Base-by-base conservation (phyloP, 2,888 invertebrate genomes). In the Drosophila imparisetae region DNA sequence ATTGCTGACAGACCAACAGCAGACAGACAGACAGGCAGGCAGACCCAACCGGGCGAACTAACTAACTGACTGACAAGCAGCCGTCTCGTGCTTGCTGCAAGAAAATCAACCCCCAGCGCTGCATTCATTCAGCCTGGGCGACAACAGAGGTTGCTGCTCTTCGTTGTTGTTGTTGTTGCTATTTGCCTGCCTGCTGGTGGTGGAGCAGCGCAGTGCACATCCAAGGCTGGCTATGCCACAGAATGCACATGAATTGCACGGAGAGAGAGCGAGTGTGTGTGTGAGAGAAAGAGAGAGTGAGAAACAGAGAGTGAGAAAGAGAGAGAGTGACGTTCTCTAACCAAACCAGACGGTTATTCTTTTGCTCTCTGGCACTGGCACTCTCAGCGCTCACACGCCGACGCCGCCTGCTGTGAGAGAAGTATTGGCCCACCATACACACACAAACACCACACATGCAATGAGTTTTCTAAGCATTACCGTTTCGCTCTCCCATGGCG, bases 71-170 rank as follows among this genome's bases (percentile, higher is more conserved):
- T 80, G 78, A 67, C 75, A 75, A 78, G 79, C 78, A 78, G 78
- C 66, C 78, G 65, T 70, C 72, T 75, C 75, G 58, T 80, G 77
- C 61, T 77, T 32, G 67, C 80, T 70, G 75, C 78, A 80, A 81
- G 81, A 78, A 81, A 81, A 81, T 84, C 86, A 85, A 87, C 86
- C 86, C 86, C 83, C 79, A 82, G 72, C 66, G 62, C 65, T 61
- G 66, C 57, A 40, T 40, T 42, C 68, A 68, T 65, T 59, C 77
- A 66, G 52, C 71, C 38, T 55, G 58, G 79, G 76, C 73, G 72
- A 64, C 32, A 59, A 34, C 40, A 66, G 74, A 68, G 75, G 52
- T 58, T 64, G 72, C 48, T 78, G 76, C 55, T 55, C 55, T 38
- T 55, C 60, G 29, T 48, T 72, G 52, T 52, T 70, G 68, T 53